Evolutionary conservation across 2,797 vertebrate species (phyloP).

Genomic region (Sebastiscus albofasciatus): DNA sequence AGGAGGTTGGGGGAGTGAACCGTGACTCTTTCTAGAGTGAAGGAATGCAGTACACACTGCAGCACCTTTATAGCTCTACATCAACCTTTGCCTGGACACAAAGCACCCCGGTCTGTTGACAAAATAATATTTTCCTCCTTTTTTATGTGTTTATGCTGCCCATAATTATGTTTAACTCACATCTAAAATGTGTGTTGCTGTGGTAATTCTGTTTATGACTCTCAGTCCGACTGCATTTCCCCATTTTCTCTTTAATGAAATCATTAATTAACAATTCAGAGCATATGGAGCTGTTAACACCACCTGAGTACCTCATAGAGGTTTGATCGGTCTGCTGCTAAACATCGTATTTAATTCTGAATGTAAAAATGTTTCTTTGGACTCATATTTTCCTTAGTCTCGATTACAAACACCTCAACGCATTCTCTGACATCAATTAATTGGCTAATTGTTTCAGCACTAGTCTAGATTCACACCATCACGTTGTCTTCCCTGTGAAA

Average conservation of each 20-base stretch:
- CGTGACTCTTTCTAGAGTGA: slow-evolving; percentile 39
- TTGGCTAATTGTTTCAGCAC: not conserved
- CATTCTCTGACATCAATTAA: not conserved
- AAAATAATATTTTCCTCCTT: not conserved
- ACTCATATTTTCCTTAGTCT: not conserved
- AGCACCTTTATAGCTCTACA: slow-evolving; percentile 3
- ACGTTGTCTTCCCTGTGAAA: not conserved
- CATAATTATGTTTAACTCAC: not conserved
- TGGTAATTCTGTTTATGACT: not conserved
- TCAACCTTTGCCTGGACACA: not conserved
- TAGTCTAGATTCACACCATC: not conserved
- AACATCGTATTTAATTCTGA: slow-evolving; percentile 2
- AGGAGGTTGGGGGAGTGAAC: slow-evolving; percentile 42
- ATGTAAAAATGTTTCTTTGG: not conserved
- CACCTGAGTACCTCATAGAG: not conserved
- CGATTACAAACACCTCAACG: not conserved
- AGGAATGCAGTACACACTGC: slow-evolving; percentile 33
- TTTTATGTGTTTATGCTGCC: not conserved
- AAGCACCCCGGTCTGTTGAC: not conserved
- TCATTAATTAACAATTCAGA: slow-evolving; percentile 42
- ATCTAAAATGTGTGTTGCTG: not conserved
- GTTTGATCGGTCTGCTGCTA: not conserved
- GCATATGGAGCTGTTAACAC: slow-evolving; percentile 14
- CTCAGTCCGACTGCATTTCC: slow-evolving; percentile 8
- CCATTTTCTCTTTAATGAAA: slow-evolving; percentile 24